Conservation (phyloP, 2,113 vertebrate species). For the Menura novaehollandiae region DNA sequence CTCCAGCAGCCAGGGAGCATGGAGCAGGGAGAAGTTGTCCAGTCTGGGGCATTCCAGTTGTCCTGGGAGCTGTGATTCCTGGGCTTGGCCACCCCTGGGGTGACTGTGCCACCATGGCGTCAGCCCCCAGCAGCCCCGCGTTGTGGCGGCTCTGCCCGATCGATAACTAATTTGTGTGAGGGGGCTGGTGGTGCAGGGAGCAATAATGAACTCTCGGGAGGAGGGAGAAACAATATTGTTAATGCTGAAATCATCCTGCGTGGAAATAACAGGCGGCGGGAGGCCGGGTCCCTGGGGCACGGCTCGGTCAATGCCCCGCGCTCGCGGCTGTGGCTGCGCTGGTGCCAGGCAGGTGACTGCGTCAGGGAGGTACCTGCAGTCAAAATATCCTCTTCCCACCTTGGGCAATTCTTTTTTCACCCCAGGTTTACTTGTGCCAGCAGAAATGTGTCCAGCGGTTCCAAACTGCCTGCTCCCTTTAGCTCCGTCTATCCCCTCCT, state of each 20-base stretch:
- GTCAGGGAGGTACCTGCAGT: neutral
- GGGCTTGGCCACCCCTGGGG: fast-evolving
- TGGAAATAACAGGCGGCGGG: neutral
- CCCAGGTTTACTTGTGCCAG: neutral
- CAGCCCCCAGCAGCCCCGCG: neutral
- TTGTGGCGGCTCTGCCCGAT: slow-evolving; percentile 25
- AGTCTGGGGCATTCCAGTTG: neutral
- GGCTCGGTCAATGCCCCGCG: fast-evolving
- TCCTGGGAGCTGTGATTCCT: neutral
- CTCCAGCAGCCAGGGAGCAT: neutral
- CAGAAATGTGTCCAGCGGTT: neutral
- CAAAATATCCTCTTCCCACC: neutral
- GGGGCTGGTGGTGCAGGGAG: slow-evolving; percentile 25
- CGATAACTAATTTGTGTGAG: slow-evolving; percentile 67
- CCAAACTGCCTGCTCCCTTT: neutral
- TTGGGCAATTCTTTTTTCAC: neutral
- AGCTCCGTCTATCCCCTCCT: neutral
- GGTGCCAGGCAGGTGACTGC: neutral
- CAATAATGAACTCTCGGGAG: slow-evolving; percentile 68
- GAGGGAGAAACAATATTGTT: slow-evolving; percentile 67
- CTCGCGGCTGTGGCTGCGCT: neutral
- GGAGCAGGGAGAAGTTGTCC: neutral
- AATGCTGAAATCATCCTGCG: slow-evolving; percentile 37
- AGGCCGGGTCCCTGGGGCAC: neutral
- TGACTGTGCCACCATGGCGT: fast-evolving